These are phyloP conservation scores for Pelmatolapia mariae DNA, from an alignment of 2,113 vertebrate genomes.

Conservation along the genomic window DNA sequence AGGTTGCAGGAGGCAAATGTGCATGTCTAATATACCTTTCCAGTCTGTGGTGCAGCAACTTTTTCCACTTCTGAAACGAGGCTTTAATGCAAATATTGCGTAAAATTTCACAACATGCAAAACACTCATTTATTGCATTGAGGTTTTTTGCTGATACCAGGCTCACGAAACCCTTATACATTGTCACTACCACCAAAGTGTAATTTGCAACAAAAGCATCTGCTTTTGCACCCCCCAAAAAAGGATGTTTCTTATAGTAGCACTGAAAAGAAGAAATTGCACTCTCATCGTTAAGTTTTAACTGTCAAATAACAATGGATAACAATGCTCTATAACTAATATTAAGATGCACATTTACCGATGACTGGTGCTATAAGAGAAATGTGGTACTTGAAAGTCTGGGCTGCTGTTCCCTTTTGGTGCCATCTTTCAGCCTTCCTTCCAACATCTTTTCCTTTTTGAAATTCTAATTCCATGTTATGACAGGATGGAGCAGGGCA, in stretches of 20 bases:
- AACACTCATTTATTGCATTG: not conserved
- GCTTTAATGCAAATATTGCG: not conserved
- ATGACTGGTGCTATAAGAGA: not conserved
- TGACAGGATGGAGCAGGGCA: slow-evolving; percentile 29
- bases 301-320: not conserved
- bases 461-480: slow-evolving; percentile 37
- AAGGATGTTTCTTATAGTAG: not conserved
- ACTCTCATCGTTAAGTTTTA: not conserved
- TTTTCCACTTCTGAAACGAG: not conserved
- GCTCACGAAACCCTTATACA: not conserved
- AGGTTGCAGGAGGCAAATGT: not conserved
- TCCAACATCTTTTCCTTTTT: slow-evolving; percentile 8
- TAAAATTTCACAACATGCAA: not conserved
- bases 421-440: not conserved
- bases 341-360: not conserved
- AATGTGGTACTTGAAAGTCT: not conserved
- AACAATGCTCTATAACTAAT: not conserved
- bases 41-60: not conserved
- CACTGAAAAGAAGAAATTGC: not conserved
- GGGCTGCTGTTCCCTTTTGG: not conserved
- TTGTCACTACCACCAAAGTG: not conserved
- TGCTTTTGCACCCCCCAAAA: not conserved
- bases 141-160: not conserved
- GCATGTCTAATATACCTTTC: not conserved
- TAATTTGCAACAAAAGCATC: not conserved